These are phyloP conservation scores for Eciton burchellii DNA, from an alignment of 1,140 invertebrate species.

Conservation along the genomic window DNA sequence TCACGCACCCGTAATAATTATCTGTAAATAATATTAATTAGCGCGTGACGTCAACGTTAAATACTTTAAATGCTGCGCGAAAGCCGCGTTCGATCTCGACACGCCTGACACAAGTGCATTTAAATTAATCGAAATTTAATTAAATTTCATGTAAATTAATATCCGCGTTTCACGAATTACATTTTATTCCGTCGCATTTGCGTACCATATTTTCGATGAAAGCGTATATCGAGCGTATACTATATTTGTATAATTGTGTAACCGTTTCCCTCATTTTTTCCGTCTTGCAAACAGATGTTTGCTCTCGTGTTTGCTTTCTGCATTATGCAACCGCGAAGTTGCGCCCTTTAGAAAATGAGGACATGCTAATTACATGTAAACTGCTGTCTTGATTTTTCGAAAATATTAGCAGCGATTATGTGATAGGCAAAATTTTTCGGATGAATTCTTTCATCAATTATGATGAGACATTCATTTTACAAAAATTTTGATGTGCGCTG, in stretches of 20 bases:
- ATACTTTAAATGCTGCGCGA: constrained; percentile 35
- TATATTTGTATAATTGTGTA: background rate
- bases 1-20: constrained; percentile 20
- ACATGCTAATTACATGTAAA: background rate
- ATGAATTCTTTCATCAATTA: background rate
- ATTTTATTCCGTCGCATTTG: constrained; percentile 38
- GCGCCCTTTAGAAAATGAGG: background rate
- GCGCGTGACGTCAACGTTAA: constrained; percentile 31
- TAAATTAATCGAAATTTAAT: constrained; percentile 58
- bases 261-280: constrained; percentile 13
- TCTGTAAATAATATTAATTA: constrained; percentile 53
- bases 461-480: background rate
- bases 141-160: constrained; percentile 58
- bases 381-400: background rate
- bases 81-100: background rate
- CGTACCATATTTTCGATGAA: constrained; percentile 27
- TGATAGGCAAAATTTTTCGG: background rate
- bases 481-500: constrained; percentile 11
- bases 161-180: constrained; percentile 30
- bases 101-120: background rate
- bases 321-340: background rate
- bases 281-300: constrained; percentile 14
- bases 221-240: background rate
- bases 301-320: background rate
- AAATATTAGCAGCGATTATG: background rate